phyloP scores from a whole-genome alignment of 2,113 vertebrate genomes.

The Heterocephalus glaber region DNA sequence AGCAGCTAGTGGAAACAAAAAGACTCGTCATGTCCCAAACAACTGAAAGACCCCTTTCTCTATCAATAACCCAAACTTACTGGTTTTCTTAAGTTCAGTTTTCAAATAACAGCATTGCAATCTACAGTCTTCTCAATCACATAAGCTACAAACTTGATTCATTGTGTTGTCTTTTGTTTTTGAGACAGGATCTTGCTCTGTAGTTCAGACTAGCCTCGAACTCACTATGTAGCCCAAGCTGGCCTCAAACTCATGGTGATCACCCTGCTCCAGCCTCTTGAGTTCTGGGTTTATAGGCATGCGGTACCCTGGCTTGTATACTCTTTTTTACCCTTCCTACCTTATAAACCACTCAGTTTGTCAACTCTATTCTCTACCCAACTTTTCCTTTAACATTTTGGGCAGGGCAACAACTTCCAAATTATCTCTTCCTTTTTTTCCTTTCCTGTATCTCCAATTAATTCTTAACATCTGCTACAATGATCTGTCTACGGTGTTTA shows the following conservation, averaged over 20 bases:
- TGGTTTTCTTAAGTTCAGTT: neutral
- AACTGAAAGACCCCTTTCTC: neutral
- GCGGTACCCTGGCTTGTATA: neutral
- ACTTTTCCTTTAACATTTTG: neutral
- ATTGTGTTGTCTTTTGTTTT: neutral
- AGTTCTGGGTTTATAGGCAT: neutral
- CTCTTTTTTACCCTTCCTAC: neutral
- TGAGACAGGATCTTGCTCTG: neutral
- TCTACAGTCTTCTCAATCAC: neutral
- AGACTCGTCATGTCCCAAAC: neutral
- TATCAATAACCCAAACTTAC: neutral
- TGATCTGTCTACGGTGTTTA: neutral
- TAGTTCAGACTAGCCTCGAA: neutral
- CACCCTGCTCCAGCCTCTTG: neutral
- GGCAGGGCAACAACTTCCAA: neutral
- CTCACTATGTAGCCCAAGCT: neutral
- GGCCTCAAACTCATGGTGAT: neutral
- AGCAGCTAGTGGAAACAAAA: neutral
- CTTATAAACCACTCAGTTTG: neutral
- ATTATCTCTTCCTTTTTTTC: neutral
- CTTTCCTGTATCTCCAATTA: slow-evolving; percentile 17
- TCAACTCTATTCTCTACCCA: neutral
- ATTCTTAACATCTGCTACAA: neutral
- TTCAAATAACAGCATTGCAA: neutral
- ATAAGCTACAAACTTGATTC: neutral